Evolutionary conservation across 2,113 vertebrate genomes (phyloP), one percentile per base, ranked within the genome.

Genomic region (Syngnathoides biaculeatus): DNA sequence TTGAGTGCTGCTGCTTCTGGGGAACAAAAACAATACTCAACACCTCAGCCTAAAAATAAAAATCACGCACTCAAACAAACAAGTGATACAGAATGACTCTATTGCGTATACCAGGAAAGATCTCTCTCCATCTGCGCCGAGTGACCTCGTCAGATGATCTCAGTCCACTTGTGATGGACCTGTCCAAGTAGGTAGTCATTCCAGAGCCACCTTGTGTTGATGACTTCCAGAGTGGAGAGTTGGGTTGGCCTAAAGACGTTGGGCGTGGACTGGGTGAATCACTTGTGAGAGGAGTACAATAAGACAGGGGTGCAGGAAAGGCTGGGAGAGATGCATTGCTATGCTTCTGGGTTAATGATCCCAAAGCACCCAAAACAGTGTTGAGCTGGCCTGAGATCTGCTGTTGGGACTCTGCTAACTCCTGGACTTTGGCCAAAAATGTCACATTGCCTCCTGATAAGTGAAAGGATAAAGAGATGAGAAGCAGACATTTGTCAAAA

Each of bases 381-480:
- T 92, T 93, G 9, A 99, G 91, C 76, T 98, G 94, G 0, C 81
- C 72, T 9, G 91, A 95, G 87, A 98, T 93, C 8, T 79, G 89
- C 85, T 92, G 94, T 71, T 98, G 87, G 0, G 95, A 95, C 45
- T 89, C 88, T 0, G 88, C 89, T 78, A 98, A 40, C 73, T 87
- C 87, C 72, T 92, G 92, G 82, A 96, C 89, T 86, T 94, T 94
- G 69, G 86, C 88, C 0, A 84, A 88, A 24, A 81, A 87, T n/a
- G 1, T 79, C 60, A 42, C 84, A 26, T 56, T 35, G 19, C 0
- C 73, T 22, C 67, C 77, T 0, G 6, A 60, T 66, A 15, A 72
- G 26, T 35, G n/a, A 68, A 14, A 19, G 13, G 59, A 42, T 24
- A 24, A 3, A 45, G 12, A 26, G 6, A 24, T 13, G 14, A 22